A percentile compares a stretch with the other conserved stretches of the same genome.
Conservation (phyloP, 2,797 vertebrate species). For the Yasuhikotakia modesta region DNA sequence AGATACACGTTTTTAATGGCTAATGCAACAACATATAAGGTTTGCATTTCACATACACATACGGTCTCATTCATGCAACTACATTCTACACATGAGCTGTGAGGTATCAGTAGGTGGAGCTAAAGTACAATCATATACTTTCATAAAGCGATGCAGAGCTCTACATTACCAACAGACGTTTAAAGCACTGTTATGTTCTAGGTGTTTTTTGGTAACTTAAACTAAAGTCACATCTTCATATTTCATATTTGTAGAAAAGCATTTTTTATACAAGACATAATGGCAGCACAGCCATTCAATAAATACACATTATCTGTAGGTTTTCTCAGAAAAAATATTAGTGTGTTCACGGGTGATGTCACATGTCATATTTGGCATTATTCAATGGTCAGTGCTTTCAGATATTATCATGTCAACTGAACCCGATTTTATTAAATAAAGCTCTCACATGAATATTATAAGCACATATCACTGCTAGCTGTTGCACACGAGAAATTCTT, state of each 20-base stretch:
- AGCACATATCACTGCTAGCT: conserved; percentile 6
- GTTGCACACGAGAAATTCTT: not conserved
- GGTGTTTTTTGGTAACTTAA: not conserved
- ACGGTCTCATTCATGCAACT: not conserved
- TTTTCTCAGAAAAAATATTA: not conserved
- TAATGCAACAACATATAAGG: not conserved
- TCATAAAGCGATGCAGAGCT: not conserved
- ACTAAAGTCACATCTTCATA: not conserved
- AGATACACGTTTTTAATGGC: not conserved
- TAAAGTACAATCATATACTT: conserved; percentile 67
- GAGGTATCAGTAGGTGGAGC: conserved; percentile 75
- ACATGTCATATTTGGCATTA: conserved; percentile 52
- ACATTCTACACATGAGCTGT: conserved; percentile 8
- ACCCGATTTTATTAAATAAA: conserved; percentile 5
- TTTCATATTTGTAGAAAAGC: not conserved
- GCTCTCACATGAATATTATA: conserved; percentile 16
- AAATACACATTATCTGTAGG: not conserved
- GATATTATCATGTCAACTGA: conserved; percentile 22
- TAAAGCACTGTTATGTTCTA: not conserved
- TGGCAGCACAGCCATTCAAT: not conserved
- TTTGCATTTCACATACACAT: not conserved
- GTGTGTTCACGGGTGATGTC: conserved; percentile 39
- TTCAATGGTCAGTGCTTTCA: conserved; percentile 34
- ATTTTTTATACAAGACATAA: not conserved
- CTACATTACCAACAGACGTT: conserved; percentile 19